phyloP scores from a whole-genome alignment of 23 tunicate genomes.

The Halocynthia roretzi region DNA sequence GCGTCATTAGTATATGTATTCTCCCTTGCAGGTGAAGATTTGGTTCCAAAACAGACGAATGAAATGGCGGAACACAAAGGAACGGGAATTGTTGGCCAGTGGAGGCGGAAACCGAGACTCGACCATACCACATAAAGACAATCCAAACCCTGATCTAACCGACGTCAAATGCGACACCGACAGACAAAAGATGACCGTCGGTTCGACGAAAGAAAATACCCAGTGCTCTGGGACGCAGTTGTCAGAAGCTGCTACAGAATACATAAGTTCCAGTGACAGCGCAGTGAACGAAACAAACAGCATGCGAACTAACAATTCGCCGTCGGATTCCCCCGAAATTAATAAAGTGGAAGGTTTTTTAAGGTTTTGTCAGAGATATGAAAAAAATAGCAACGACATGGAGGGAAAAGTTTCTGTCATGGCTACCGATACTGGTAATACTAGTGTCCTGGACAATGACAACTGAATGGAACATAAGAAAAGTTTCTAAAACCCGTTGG shows the following conservation, averaged over 20 bases:
- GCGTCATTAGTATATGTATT: too few relatives aligned
- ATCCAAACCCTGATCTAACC: conserved; percentile 28
- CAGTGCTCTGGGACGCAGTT: not conserved
- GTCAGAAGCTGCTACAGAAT: too few relatives aligned
- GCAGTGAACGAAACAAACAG: too few relatives aligned
- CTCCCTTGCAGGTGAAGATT: conserved; percentile 66
- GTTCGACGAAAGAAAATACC: too few relatives aligned
- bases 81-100: conserved; percentile 35
- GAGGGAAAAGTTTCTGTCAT: too few relatives aligned
- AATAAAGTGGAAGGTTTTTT: not conserved
- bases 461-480: too few relatives aligned
- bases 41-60: conserved; percentile 97
- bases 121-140: conserved; percentile 21
- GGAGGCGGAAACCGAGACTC: conserved; percentile 22
- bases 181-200: not conserved
- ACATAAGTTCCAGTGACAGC: too few relatives aligned
- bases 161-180: conserved; percentile 1
- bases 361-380: conserved; percentile 25
- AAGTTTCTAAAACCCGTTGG: too few relatives aligned
- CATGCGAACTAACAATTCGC: too few relatives aligned
- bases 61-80: conserved; percentile 86
- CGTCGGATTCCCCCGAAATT: too few relatives aligned
- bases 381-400: not conserved
- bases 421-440: too few relatives aligned
- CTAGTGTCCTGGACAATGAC: too few relatives aligned